These are phyloP conservation scores for Tipula vernalis DNA, from an alignment of 2,888 invertebrate genomes.

Conservation along the genomic window DNA sequence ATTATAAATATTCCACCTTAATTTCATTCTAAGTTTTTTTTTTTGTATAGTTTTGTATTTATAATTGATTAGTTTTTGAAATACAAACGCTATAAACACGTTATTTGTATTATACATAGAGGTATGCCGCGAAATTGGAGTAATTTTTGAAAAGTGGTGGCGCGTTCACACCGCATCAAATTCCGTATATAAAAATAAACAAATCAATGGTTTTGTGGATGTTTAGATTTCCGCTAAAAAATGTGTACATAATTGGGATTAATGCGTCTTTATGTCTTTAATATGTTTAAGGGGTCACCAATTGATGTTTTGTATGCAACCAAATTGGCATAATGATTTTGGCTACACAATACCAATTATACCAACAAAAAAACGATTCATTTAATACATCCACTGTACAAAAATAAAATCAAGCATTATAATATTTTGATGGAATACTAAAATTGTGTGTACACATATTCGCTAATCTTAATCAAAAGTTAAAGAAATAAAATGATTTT, in stretches of 20 bases:
- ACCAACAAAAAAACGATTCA: background rate
- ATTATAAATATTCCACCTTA: background rate
- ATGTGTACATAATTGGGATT: too few species aligned
- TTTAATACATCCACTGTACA: background rate
- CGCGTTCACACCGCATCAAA: background rate
- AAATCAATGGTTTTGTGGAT: too few species aligned
- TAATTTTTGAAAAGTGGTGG: background rate
- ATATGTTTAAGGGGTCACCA: too few species aligned
- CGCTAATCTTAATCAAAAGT: background rate
- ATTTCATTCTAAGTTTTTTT: background rate
- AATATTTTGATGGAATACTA: background rate
- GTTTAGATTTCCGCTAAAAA: too few species aligned
- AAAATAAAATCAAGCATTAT: background rate
- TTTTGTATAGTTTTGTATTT: background rate
- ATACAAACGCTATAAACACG: background rate
- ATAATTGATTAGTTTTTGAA: background rate
- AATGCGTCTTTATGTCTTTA: too few species aligned
- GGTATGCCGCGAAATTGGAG: background rate
- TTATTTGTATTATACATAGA: background rate
- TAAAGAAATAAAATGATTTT: background rate
- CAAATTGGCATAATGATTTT: too few species aligned
- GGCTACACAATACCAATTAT: too few species aligned
- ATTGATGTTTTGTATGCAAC: too few species aligned
- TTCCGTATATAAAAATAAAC: background rate
- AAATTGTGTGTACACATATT: background rate